Percentiles rank a stretch among this genome's conserved stretches.
These are phyloP conservation scores for Nasonia giraulti DNA, from an alignment of 1,140 invertebrate genomes.

Conservation along the genomic window DNA sequence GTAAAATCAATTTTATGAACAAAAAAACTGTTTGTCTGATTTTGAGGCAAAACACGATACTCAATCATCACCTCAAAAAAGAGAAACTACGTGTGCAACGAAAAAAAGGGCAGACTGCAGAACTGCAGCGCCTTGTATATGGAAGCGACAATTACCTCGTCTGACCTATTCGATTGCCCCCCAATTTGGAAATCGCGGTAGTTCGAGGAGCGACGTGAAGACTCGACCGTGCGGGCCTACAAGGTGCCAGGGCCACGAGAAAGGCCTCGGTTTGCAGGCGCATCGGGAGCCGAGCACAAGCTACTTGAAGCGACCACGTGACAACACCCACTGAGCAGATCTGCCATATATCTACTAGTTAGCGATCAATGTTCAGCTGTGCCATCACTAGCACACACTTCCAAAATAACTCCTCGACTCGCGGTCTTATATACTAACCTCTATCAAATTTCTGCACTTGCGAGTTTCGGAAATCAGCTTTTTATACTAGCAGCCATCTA, in stretches of 20 bases:
- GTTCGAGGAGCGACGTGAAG: slow-evolving; percentile 77
- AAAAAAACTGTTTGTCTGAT: no score
- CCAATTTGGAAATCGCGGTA: slow-evolving; percentile 79
- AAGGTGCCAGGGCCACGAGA: slow-evolving; percentile 60
- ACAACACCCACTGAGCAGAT: slow-evolving; percentile 80
- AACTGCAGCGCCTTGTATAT: slow-evolving; percentile 76
- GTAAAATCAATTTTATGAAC: no score
- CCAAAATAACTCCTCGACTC: slow-evolving; percentile 53
- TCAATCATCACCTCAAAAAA: not conserved
- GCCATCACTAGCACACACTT: slow-evolving; percentile 80
- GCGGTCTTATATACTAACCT: not conserved
- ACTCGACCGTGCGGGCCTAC: slow-evolving; percentile 74
- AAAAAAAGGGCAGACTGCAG: slow-evolving; percentile 75
- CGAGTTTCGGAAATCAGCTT: slow-evolving; percentile 50
- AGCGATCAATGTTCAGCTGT: slow-evolving; percentile 81
- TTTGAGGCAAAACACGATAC: not conserved
- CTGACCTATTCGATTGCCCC: slow-evolving; percentile 76
- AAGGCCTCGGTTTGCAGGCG: slow-evolving; percentile 63
- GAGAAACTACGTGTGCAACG: not conserved
- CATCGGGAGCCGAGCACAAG: slow-evolving; percentile 75
- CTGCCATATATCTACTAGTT: slow-evolving; percentile 74
- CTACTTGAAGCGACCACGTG: slow-evolving; percentile 78
- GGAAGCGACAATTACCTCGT: slow-evolving; percentile 78
- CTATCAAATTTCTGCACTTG: slow-evolving; percentile 29
- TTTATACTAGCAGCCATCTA: slow-evolving; percentile 49